A percentile compares a stretch with the other conserved stretches of the same genome.
These are phyloP conservation scores for Brachionus angularis DNA, from an alignment of 1,140 invertebrate species.

Conservation along the genomic window DNA sequence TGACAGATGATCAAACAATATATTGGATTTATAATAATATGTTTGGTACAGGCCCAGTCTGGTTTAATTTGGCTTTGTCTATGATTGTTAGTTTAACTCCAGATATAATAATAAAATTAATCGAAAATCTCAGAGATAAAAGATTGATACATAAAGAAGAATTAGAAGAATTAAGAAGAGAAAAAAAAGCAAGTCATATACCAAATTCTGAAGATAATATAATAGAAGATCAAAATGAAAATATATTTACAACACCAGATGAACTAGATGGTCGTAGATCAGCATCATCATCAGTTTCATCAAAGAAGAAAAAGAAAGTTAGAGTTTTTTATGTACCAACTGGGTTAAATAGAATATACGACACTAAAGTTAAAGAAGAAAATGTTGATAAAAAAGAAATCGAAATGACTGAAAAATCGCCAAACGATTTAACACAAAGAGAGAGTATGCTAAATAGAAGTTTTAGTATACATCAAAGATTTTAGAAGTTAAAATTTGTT, in stretches of 20 bases:
- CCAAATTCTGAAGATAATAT: background rate
- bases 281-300: too few relatives aligned
- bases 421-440: too few relatives aligned
- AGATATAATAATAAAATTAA: conserved; percentile 29
- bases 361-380: conserved; percentile 21
- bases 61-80: conserved; percentile 8
- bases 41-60: conserved; percentile 5
- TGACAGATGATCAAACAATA: conserved; percentile 21
- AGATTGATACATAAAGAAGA: background rate
- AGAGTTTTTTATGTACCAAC: conserved; percentile 17
- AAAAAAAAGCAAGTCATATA: conserved; percentile 13
- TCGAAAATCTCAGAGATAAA: conserved; percentile 6
- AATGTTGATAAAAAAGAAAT: background rate
- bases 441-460: background rate
- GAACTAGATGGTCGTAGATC: too few relatives aligned
- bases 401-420: background rate
- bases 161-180: background rate
- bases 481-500: too few relatives aligned
- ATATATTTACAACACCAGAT: background rate
- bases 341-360: background rate
- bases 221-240: background rate
- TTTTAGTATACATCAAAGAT: conserved; percentile 9
- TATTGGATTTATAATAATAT: conserved; percentile 40
- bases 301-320: background rate
- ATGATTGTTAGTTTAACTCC: background rate